These are phyloP conservation scores for Caenorhabditis plicata DNA, from an alignment of 2,888 invertebrate genomes.

Conservation along the genomic window DNA sequence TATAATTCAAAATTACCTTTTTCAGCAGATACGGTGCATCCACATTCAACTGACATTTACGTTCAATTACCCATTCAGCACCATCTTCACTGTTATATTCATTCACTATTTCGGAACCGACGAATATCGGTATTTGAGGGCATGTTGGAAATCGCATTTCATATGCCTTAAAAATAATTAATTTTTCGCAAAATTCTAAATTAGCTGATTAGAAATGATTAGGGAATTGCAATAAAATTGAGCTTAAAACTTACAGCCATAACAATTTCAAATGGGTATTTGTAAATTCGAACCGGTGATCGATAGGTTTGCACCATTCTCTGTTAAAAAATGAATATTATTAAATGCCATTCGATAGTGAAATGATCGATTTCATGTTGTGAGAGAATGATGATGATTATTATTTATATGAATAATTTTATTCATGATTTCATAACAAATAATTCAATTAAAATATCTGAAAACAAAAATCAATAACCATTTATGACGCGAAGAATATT, in stretches of 20 bases:
- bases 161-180: slow-evolving; percentile 77
- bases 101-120: slow-evolving; percentile 77
- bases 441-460: too few species aligned
- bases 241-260: slow-evolving; percentile 77
- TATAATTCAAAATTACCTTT: slow-evolving; percentile 75
- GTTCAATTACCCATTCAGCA: slow-evolving; percentile 76
- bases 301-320: slow-evolving; percentile 92
- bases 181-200: not conserved
- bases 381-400: too few species aligned
- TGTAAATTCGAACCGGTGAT: slow-evolving; percentile 90
- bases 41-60: slow-evolving; percentile 85
- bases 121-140: slow-evolving; percentile 88
- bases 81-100: slow-evolving; percentile 80
- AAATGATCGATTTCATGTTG: too few species aligned
- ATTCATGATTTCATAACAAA: too few species aligned
- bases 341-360: too few species aligned
- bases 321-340: slow-evolving; percentile 20
- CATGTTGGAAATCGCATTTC: slow-evolving; percentile 89
- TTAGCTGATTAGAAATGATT: not conserved
- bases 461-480: too few species aligned
- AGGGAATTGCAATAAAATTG: not conserved
- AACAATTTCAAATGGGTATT: slow-evolving; percentile 89
- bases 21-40: slow-evolving; percentile 91
- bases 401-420: too few species aligned
- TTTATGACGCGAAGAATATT: too few species aligned